Conservation (phyloP, 2,797 vertebrate species). For the Cyclopterus lumpus region DNA sequence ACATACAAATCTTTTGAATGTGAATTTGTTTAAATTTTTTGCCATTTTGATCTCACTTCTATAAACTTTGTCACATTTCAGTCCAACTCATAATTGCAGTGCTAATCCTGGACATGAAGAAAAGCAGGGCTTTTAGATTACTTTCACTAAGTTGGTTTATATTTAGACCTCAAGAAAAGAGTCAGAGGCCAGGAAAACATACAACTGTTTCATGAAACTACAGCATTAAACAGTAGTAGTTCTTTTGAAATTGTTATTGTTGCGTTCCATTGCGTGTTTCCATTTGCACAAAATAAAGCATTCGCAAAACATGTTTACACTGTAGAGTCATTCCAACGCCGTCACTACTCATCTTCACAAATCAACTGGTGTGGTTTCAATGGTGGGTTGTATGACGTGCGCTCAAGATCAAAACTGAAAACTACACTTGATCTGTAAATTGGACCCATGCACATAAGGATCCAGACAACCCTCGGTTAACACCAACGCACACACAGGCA, state of each 20-base stretch:
- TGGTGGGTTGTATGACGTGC: neutral
- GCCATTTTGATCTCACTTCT: neutral
- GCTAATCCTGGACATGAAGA: neutral
- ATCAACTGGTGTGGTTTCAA: slow-evolving; percentile 8
- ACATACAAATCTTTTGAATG: neutral
- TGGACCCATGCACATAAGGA: slow-evolving; percentile 46
- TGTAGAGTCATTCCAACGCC: neutral
- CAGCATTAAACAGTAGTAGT: neutral
- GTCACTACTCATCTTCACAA: neutral
- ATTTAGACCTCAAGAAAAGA: slow-evolving; percentile 14
- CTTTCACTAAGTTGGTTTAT: slow-evolving; percentile 5
- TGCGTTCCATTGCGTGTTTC: neutral
- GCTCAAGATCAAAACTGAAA: slow-evolving; percentile 29
- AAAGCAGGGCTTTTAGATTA: slow-evolving; percentile 15
- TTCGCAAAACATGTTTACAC: slow-evolving; percentile 7
- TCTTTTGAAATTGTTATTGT: neutral
- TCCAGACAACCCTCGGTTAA: slow-evolving; percentile 35
- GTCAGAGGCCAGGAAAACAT: neutral
- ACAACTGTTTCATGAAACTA: slow-evolving; percentile 8
- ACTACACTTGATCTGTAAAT: slow-evolving; percentile 28
- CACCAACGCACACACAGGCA: slow-evolving; percentile 2
- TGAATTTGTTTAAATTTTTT: neutral
- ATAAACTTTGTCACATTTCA: slow-evolving; percentile 2
- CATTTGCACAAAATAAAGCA: slow-evolving; percentile 5
- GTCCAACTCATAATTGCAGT: neutral